Evolutionary conservation across 35 echinoderm and acorn worm species (phyloP), one percentile per base, ranked within the genome.

Genomic region (Anneissia japonica): DNA sequence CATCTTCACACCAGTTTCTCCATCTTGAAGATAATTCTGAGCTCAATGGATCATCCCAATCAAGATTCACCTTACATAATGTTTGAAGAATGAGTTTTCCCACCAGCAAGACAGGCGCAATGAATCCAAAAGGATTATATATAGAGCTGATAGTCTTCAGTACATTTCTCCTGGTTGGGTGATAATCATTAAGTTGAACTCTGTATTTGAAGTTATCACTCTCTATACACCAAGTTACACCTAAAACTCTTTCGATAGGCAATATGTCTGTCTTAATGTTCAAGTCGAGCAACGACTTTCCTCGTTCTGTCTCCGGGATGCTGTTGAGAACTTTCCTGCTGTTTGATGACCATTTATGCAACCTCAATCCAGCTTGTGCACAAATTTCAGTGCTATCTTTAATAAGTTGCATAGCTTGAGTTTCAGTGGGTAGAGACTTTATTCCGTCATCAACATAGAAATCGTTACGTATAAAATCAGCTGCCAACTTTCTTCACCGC

Each of bases 121-220:
- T 30, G 29, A 89, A 84, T 35, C 88, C 88, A 34, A 89, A 35
- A 11, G 88, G 88, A 75, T 89, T 81, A 19, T 89, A 89, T 31
- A 89, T 77, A 0, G 88, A 89, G 31, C 81, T 89, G 13, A 89
- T 36, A 26, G 74, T 84, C 30, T 80, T 38, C 1, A 89, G 32
- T 75, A 89, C 81, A 14, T 64, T 74, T 41, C 80, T 75, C 38
- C 80, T 39, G 0, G 75, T 89, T 23, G 77, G 34, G 0, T 55
- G 80, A 35, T 36, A 76, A 30, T 84, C 81, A 26, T 78, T 80
- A 0, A 89, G 4, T 12, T 26, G 26, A 35, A 76, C 84, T 89
- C 81, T 5, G 77, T 84, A 89, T 39, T 89, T 56, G 41, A 89
- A 89, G 4, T n/a, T 34, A 75, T 89, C 88, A 17, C 36, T 36